Percentiles rank a stretch among this genome's conserved stretches.
Conservation (phyloP, 2,113 vertebrate genomes). For the Mormyrus lacerda region DNA sequence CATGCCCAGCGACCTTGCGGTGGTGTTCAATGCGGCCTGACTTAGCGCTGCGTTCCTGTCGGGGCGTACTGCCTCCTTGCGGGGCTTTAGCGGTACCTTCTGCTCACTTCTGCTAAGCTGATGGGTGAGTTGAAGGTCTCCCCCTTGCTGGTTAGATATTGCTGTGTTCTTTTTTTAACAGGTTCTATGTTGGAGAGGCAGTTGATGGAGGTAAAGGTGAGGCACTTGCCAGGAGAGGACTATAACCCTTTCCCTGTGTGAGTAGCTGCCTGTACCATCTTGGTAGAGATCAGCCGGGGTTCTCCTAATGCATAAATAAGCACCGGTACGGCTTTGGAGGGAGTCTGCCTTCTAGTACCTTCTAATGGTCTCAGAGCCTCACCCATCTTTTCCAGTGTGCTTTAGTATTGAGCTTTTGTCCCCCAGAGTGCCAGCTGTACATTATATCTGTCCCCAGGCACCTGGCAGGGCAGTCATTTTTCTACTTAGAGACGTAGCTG, state of each 20-base stretch:
- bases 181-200: background rate
- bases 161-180: background rate
- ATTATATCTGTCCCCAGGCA: conserved; percentile 51
- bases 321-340: conserved; percentile 36
- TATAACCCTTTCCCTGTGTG: background rate
- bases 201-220: background rate
- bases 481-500: conserved; percentile 17
- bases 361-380: conserved; percentile 18
- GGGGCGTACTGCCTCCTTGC: background rate
- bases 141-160: background rate
- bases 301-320: background rate
- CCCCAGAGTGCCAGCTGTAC: conserved; percentile 37
- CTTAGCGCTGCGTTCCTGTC: background rate
- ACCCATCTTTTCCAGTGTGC: background rate
- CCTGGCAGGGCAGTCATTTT: conserved; percentile 37
- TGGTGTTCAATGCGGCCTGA: background rate
- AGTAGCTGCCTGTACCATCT: background rate
- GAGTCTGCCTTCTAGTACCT: background rate
- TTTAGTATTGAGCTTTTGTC: background rate
- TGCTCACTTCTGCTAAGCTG: background rate
- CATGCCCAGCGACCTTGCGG: background rate
- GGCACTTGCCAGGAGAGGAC: background rate
- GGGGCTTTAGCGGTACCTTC: background rate
- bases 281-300: background rate
- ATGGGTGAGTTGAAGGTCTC: background rate